A percentile compares a stretch with the other conserved stretches of the same genome.
Evolutionary conservation across 2,888 invertebrate species (phyloP).

Genomic region (Cerceris rybyensis): DNA sequence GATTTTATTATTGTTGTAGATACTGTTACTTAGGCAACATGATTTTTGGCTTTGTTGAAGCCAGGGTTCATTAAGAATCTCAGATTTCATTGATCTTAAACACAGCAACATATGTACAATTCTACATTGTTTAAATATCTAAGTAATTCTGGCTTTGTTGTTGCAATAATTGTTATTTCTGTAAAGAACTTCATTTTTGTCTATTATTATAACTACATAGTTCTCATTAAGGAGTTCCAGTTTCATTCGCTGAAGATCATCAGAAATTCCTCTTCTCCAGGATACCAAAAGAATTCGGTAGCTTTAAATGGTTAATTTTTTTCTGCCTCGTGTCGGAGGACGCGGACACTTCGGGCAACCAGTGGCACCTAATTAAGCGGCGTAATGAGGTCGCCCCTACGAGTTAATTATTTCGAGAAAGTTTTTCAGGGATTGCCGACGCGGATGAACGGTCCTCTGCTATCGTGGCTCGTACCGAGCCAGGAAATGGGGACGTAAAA

Average conservation of each 20-base stretch:
- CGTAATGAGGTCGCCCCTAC: slow-evolving; percentile 73
- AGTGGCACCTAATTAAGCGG: slow-evolving; percentile 71
- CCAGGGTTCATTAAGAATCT: too few species aligned
- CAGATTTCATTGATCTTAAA: too few species aligned
- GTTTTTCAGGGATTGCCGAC: slow-evolving; percentile 40
- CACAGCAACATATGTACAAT: too few species aligned
- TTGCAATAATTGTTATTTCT: too few species aligned
- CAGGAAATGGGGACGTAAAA: slow-evolving; percentile 64
- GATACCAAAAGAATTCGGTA: slow-evolving; percentile 17
- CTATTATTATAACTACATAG: too few species aligned
- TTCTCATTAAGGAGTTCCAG: too few species aligned
- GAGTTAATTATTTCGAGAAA: slow-evolving; percentile 71
- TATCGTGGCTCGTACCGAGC: slow-evolving; percentile 22
- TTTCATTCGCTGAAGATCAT: background rate
- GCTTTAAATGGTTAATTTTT: slow-evolving; percentile 18
- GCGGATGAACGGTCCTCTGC: slow-evolving; percentile 39
- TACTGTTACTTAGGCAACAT: too few species aligned
- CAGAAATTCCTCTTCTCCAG: background rate
- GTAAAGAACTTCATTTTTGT: too few species aligned
- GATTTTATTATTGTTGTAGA: too few species aligned
- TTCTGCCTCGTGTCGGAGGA: slow-evolving; percentile 9
- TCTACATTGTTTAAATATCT: too few species aligned
- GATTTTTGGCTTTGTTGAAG: too few species aligned
- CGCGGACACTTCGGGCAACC: slow-evolving; percentile 15
- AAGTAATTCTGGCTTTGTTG: too few species aligned